Percentiles rank a stretch among this genome's conserved stretches.
phyloP scores from a whole-genome alignment of 2,888 invertebrate species.

The Pammene aurita region DNA sequence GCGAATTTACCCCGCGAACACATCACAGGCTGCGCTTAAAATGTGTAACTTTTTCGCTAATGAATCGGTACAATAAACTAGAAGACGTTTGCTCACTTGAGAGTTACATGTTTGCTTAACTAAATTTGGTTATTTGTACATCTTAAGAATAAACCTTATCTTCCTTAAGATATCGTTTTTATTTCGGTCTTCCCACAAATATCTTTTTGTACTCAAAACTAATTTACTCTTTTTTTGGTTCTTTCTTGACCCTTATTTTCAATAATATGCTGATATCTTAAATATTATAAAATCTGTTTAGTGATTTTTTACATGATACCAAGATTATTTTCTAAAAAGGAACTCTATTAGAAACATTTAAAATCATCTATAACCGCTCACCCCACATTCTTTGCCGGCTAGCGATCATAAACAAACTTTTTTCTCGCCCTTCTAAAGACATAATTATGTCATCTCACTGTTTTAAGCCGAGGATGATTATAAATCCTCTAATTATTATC shows the following conservation, averaged over 20 bases:
- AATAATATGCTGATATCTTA: too few species aligned
- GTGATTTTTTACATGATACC: neutral
- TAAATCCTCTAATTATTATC: conserved; percentile 64
- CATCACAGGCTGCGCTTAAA: neutral
- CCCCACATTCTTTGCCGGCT: conserved; percentile 38
- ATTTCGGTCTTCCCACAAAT: neutral
- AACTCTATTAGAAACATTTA: conserved; percentile 29
- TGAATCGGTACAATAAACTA: conserved; percentile 2
- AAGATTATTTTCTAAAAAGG: neutral
- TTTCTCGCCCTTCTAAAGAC: conserved; percentile 51
- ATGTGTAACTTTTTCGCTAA: conserved; percentile 1
- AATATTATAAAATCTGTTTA: neutral
- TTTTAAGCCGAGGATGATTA: conserved; percentile 63
- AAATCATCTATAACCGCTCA: conserved; percentile 26
- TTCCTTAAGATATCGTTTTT: neutral
- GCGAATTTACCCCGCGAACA: conserved; percentile 7
- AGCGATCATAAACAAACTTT: conserved; percentile 44
- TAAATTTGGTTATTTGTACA: conserved; percentile 1
- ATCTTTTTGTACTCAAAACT: neutral
- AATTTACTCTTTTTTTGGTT: too few species aligned
- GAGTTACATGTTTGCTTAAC: conserved; percentile 2
- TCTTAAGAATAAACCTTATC: neutral
- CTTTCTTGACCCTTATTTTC: neutral
- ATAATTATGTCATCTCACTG: conserved; percentile 65
- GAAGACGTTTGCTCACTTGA: neutral